phyloP scores from a whole-genome alignment of 2,797 vertebrate species.

The Chloroceryle amazona region DNA sequence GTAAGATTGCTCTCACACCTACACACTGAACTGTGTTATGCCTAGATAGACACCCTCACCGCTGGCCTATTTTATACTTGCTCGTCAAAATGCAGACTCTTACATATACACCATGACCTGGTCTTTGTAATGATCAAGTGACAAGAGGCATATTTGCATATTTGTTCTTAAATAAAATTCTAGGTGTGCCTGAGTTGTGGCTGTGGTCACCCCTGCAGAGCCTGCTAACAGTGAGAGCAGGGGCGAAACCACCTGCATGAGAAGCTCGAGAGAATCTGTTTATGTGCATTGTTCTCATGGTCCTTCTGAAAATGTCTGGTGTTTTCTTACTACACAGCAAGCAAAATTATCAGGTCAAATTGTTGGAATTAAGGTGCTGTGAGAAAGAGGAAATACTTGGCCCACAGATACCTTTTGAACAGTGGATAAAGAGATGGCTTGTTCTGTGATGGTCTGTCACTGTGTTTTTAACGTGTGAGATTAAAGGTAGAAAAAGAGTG shows the following conservation, averaged over 20 bases:
- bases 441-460: not conserved
- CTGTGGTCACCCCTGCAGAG: not conserved
- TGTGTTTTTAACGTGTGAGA: not conserved
- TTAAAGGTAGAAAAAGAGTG: not conserved
- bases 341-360: not conserved
- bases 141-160: not conserved
- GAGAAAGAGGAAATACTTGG: not conserved
- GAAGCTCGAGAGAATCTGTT: not conserved
- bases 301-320: not conserved
- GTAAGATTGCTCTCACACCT: slow-evolving; percentile 2
- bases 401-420: not conserved
- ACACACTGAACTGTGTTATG: not conserved
- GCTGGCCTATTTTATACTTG: not conserved
- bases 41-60: not conserved
- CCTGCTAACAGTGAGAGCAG: not conserved
- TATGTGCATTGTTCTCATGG: not conserved
- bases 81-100: not conserved
- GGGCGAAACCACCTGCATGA: rapidly evolving
- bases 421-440: not conserved
- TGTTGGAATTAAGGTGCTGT: not conserved
- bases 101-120: not conserved
- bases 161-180: not conserved
- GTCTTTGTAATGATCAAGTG: not conserved
- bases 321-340: not conserved
- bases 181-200: not conserved